Base-by-base conservation (phyloP, 2,888 invertebrate species). In the Pristionchus maxplancki region DNA sequence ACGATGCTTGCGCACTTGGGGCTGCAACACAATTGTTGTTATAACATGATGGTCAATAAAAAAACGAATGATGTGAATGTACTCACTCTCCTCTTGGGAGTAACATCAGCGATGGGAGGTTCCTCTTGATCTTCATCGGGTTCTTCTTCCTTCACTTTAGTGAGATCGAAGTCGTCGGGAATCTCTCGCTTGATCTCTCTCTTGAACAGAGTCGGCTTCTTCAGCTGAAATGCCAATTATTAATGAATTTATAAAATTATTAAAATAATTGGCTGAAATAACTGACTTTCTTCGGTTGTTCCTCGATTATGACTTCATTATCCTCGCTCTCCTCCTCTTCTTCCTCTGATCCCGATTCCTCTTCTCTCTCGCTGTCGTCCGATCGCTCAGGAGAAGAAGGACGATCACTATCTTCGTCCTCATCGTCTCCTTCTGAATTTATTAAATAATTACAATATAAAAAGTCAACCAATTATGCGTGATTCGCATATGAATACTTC, bases 71-170 rank as follows among this genome's bases (percentile, higher is more conserved):
- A 11, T 13, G 5, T 28, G 2, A 44, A 24, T 28, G 1, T 11
- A 78, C 78, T 40, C n/a, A 78, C 78, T 48, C 44, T 78, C 17
- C 37, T 78, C 44, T 78, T 78, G 44, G 78, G 78, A 15, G 78
- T 78, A 1, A 28, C 78, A 28, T 78, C 78, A 8, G 15, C 20
- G 48, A 78, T 17, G n/a, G 24, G 44, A 48, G n/a, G 44, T 9
- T 74, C 74, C 11, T 78, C 78, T 17, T 24, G 17, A 5, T 37
- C 24, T n/a, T 78, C 78, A 17, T 40, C 71, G 15, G 34, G 34
- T 37, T 71, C 71, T n/a, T 78, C 11, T 58, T 58, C 78, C n/a
- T 78, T 78, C 5, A 78, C 78, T 78, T n/a, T 48, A n/a, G n/a
- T 13, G 13, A 78, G 34, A 44, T 78, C 78, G 28, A 78, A 44